Evolutionary conservation across 2,113 vertebrate species (phyloP), one percentile per base, ranked within the genome.

Genomic region (Tenebrosternarchus preto): DNA sequence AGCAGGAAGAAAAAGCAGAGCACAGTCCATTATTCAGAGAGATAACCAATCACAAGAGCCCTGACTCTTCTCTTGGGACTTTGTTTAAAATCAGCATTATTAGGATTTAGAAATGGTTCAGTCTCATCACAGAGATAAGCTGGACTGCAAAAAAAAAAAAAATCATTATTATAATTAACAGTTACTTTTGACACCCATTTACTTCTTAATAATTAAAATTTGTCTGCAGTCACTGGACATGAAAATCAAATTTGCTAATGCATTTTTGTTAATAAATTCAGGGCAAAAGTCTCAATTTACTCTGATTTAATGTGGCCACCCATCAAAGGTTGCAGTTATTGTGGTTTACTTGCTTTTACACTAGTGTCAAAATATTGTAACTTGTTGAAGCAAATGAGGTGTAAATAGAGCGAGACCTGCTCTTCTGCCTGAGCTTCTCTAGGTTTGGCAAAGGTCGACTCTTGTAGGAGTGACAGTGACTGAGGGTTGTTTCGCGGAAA

Each of bases 171-270:
- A 36, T 68, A 39, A 68, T 68, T 39, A 68, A 39, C 5, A 0
- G 31, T 22, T 39, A 17, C 31, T 68, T 39, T 22, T 68, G 64
- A 68, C 64, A 68, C 12, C 64, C 20, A 11, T 68, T 39, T 4
- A 39, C n/a, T 22, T 39, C 36, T 68, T 22, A 39, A 68, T 68
- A 68, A 68, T 36, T 66, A 68, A 36, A n/a, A 67, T 39, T 2
- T 68, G 33, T 8, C 1, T 39, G 33, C 64, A 68, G 17, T 39
- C 64, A n/a, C 64, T 20, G 2, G 29, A 66, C 29, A 31, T 66
- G 33, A 20, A 22, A 68, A 68, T 22, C 33, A 12, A 68, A 68
- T 66, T 66, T 68, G 64, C 64, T 39, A 22, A 68, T 20, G 31
- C 36, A 50, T 50, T 50, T 46, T 50, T 50, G 43, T 15, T 50